These are phyloP conservation scores for Tholera decimalis DNA, from an alignment of 2,888 invertebrate genomes.

Conservation along the genomic window DNA sequence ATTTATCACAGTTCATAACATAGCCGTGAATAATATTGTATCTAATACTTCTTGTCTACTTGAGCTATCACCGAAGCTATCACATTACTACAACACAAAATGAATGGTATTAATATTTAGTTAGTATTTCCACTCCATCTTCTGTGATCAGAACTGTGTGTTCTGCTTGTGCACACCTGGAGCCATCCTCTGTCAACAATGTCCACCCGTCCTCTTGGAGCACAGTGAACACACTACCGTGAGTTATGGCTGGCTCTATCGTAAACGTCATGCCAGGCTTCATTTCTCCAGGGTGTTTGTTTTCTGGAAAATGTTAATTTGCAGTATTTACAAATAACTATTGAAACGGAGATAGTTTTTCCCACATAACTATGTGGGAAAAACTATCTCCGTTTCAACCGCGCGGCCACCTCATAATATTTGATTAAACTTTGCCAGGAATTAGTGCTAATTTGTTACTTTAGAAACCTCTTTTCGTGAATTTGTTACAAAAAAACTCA, in stretches of 20 bases:
- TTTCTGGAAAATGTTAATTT: conserved; percentile 84
- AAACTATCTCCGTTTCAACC: no score
- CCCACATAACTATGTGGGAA: no score
- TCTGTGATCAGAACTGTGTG: conserved; percentile 97
- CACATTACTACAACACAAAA: conserved; percentile 30
- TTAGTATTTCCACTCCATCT: conserved; percentile 95
- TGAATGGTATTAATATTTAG: conserved; percentile 76
- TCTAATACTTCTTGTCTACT: conserved; percentile 23
- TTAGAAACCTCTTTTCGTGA: no score
- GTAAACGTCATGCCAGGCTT: conserved; percentile 98
- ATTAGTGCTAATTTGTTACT: no score
- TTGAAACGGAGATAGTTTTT: no score
- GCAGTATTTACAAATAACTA: neutral
- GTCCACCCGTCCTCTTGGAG: conserved; percentile 98
- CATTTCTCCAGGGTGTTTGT: conserved; percentile 94
- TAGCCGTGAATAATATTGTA: conserved; percentile 13
- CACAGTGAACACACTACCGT: conserved; percentile 93
- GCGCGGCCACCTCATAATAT: no score
- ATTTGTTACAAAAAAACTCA: no score
- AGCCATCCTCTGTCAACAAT: conserved; percentile 95
- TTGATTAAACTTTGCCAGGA: no score
- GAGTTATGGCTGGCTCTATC: conserved; percentile 97
- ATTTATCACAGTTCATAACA: conserved; percentile 41
- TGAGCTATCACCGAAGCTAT: conserved; percentile 34
- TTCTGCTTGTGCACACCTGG: conserved; percentile 97